Evolutionary conservation across 1,140 invertebrate species (phyloP), one percentile per base, ranked within the genome.

Genomic region (Paraescarpia echinospica): DNA sequence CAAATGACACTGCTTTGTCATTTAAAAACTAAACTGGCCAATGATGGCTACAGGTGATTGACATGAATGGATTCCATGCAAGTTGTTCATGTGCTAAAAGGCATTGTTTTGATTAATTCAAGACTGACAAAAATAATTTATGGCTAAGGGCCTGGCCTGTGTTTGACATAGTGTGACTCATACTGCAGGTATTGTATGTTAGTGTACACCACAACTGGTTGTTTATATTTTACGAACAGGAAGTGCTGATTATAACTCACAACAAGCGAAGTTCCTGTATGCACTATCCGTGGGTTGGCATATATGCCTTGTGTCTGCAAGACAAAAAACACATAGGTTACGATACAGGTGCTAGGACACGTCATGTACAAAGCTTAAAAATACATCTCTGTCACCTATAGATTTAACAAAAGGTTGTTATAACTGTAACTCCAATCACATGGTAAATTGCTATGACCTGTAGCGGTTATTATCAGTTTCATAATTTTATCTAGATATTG

Each of bases 211-310:
- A 22, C n/a, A 22, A 90, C n/a, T 18, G 27, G n/a, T 31, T 90
- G 89, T 90, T 33, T 34, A 35, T 33, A 34, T 22, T 18, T 35
- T 35, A 33, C 14, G 89, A 34, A 18, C 18, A 33, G n/a, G 35
- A 34, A 90, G 35, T 34, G 14, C 18, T 90, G 35, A 90, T 18
- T 34, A 35, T 2, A 96, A 95, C 98, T 98, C 93, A 98, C 98
- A 92, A 98, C 97, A 95, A 98, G 97, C 94, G 97, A 97, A 93
- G 98, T 98, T 90, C 97, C 97, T 34, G 98, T 97, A 96, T 98
- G 98, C 97, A 98, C 98, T 95, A 98, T 98, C 95, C 97, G 97
- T 93, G 97, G 97, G 97, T 98, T 98, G 94, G 97, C 98, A 95
- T 98, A 98, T 41, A 98, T 97, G 93, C 98, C 98, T 95, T 98